These are phyloP conservation scores for Hyperopisus bebe DNA, from an alignment of 2,113 vertebrate species.

Conservation along the genomic window DNA sequence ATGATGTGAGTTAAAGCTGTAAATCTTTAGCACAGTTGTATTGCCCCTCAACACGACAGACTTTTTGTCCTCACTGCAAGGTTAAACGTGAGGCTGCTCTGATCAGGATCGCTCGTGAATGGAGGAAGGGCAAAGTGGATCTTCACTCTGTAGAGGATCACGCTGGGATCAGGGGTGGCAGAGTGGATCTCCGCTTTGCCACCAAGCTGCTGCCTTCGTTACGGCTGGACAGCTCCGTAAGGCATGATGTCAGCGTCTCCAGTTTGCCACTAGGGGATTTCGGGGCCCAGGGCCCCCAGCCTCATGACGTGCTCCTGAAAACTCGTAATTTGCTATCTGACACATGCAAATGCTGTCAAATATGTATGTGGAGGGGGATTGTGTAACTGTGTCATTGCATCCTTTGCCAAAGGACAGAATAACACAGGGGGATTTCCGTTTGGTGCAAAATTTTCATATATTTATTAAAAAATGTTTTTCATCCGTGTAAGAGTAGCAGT, in stretches of 20 bases:
- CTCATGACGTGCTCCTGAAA: not conserved
- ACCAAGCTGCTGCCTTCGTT: not conserved
- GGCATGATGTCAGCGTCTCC: not conserved
- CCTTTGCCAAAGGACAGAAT: not conserved
- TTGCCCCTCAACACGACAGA: not conserved
- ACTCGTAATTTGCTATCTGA: not conserved
- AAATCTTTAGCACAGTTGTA: not conserved
- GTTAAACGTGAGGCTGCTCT: not conserved
- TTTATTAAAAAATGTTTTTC: not conserved
- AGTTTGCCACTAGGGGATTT: not conserved
- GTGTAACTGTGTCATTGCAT: not conserved
- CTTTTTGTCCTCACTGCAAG: not conserved
- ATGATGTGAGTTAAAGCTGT: not conserved
- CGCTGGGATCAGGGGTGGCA: not conserved
- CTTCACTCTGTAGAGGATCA: not conserved
- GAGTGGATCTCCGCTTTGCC: not conserved
- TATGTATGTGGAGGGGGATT: not conserved
- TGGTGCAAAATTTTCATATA: not conserved
- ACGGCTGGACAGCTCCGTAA: not conserved
- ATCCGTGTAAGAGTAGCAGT: not conserved
- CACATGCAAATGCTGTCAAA: not conserved
- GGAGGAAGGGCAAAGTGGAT: not conserved
- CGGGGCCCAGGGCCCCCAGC: not conserved
- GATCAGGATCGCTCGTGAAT: not conserved
- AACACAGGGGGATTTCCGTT: not conserved